A percentile compares a stretch with the other conserved stretches of the same genome.
These are phyloP conservation scores for Pelusios castaneus DNA, from an alignment of 2,113 vertebrate genomes.

Conservation along the genomic window DNA sequence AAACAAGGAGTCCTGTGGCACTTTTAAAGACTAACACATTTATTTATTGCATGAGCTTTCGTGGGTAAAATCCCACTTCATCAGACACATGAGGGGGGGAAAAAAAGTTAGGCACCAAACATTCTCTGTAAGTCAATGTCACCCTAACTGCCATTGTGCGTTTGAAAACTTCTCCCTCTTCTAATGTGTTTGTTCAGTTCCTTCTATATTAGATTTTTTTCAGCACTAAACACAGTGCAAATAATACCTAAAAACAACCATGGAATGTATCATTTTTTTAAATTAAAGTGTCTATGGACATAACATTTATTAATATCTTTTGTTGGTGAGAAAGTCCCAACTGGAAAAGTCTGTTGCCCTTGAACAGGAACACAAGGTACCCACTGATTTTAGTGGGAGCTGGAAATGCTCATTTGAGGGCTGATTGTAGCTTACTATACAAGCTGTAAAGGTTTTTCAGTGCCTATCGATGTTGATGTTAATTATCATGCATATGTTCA, in stretches of 20 bases:
- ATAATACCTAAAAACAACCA: not conserved
- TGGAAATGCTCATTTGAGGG: not conserved
- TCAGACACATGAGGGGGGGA: too few relatives aligned
- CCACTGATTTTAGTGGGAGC: not conserved
- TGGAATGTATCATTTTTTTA: not conserved
- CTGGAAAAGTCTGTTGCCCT: not conserved
- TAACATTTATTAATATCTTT: not conserved
- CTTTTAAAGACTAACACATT: too few relatives aligned
- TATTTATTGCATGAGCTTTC: too few relatives aligned
- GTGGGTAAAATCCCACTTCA: too few relatives aligned
- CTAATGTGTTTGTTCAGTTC: not conserved
- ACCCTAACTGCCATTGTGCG: not conserved
- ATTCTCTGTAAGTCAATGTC: not conserved
- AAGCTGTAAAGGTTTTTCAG: too few relatives aligned
- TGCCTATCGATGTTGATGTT: too few relatives aligned
- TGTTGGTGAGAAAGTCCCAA: not conserved
- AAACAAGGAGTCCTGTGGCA: too few relatives aligned
- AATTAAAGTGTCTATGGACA: not conserved
- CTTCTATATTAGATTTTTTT: not conserved
- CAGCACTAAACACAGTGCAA: not conserved
- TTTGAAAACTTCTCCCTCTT: not conserved
- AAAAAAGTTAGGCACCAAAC: not conserved
- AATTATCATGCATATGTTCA: too few relatives aligned
- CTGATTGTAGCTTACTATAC: too few relatives aligned
- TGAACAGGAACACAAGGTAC: not conserved